Conservation (phyloP, 2,888 invertebrate genomes). For the Drosophila niveifrons region DNA sequence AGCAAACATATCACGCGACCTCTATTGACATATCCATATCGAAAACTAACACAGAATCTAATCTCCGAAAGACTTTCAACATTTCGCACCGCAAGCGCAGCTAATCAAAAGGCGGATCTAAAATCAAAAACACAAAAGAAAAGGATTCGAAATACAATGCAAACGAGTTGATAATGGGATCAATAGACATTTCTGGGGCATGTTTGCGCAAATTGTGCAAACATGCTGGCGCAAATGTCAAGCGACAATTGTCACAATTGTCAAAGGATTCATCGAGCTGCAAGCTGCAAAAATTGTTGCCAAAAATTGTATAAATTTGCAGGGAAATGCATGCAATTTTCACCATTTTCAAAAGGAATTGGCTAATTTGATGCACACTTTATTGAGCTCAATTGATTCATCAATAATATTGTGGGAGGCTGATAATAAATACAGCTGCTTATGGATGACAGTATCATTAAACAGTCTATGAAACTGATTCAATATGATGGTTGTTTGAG, state of each 20-base stretch:
- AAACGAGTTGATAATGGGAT: constrained; percentile 29
- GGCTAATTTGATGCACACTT: constrained; percentile 41
- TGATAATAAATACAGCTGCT: constrained; percentile 59
- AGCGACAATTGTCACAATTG: constrained; percentile 26
- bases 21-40: constrained; percentile 53
- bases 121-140: constrained; percentile 17
- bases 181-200: constrained; percentile 55
- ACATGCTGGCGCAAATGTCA: constrained; percentile 39
- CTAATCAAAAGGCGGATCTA: constrained; percentile 52
- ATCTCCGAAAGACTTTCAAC: constrained; percentile 18
- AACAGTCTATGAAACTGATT: constrained; percentile 12
- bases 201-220: constrained; percentile 62
- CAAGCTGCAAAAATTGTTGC: constrained; percentile 68
- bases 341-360: constrained; percentile 22
- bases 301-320: constrained; percentile 51
- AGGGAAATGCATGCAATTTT: constrained; percentile 37
- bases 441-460: constrained; percentile 2
- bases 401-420: constrained; percentile 49
- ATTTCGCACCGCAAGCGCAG: constrained; percentile 32
- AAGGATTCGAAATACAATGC: constrained; percentile 39
- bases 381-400: constrained; percentile 50
- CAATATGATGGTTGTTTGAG: not conserved
- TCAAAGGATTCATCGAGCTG: constrained; percentile 32
- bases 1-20: constrained; percentile 33
- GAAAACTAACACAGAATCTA: constrained; percentile 42